phyloP scores from a whole-genome alignment of 2,888 invertebrate genomes.

The Dynastes tityus region DNA sequence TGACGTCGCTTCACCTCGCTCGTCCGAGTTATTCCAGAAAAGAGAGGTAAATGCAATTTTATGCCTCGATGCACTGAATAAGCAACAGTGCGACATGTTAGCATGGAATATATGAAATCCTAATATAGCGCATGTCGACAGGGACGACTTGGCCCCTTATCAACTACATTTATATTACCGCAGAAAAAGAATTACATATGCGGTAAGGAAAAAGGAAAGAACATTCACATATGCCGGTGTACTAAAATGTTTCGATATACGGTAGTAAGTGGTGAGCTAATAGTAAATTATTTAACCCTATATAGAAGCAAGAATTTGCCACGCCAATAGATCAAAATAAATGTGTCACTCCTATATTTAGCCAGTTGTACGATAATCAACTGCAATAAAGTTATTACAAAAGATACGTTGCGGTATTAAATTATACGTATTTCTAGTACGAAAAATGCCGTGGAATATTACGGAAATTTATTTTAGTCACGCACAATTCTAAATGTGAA shows the following conservation, averaged over 20 bases:
- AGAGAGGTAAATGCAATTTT: conserved; percentile 49
- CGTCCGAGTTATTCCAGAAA: conserved; percentile 37
- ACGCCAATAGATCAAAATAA: background rate
- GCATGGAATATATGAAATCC: background rate
- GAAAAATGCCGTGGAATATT: background rate
- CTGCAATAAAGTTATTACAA: background rate
- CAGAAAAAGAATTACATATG: too few species aligned
- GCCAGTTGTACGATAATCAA: background rate
- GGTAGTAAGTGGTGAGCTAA: too few species aligned
- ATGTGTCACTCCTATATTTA: too few species aligned
- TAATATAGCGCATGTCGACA: background rate
- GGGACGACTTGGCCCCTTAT: background rate
- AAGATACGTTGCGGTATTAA: background rate
- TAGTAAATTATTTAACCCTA: background rate
- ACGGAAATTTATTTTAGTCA: conserved; percentile 2
- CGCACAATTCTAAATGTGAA: background rate
- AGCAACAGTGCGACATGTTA: conserved; percentile 33
- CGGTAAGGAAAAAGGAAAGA: too few species aligned
- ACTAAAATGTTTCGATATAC: too few species aligned
- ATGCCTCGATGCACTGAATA: conserved; percentile 48
- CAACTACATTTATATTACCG: too few species aligned
- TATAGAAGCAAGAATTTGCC: background rate
- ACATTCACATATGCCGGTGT: too few species aligned
- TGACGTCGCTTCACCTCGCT: conserved; percentile 9
- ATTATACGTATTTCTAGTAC: background rate